Evolutionary conservation across 1,140 invertebrate genomes (phyloP), one percentile per base, ranked within the genome.

Genomic region (Neodiprion lecontei): DNA sequence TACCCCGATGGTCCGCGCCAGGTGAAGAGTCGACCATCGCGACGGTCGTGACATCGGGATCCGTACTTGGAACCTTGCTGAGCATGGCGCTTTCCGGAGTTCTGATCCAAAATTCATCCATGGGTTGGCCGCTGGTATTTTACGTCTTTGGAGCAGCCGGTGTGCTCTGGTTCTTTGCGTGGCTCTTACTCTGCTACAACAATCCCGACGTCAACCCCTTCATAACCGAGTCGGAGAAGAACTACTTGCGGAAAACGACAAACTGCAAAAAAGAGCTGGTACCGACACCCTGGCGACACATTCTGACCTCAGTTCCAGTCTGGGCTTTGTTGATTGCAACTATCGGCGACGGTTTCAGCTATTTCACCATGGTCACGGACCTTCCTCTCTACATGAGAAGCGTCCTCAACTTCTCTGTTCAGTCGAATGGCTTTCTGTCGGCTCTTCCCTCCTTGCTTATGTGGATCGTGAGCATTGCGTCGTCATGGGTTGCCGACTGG

Each of bases 351-450:
- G 92, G 1, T 94, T 94, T 79, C 96, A 95, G 80, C 95, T 94
- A 12, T 17, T 17, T 17, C 17, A 17, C 17, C 17, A 91, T 96
- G 86, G 90, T 96, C 17, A 95, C 94, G 10, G 93, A 96, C 79
- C 88, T 98, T 17, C 95, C 96, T 0, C 93, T 94, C 76, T 95
- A 96, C 87, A 93, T 97, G 91, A 93, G 91, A 48, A 91, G 93
- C 75, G 92, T 96, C 3, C 87, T 96, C n/a, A 91, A 94, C 79
- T 95, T 95, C 83, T 91, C 95, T 78, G 92, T 96, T 48, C 86
- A 93, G 79, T 85, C 92, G 80, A 92, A 91, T 47, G 91, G 91
- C 5, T 88, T 90, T 7, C 82, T 91, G 87, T 91, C 91, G 0
- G 89, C 92, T 0, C 75, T 94, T 48, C 93, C 93, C 0, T 94